Conservation (phyloP, 2,888 invertebrate genomes). For the Lypha dubia region DNA sequence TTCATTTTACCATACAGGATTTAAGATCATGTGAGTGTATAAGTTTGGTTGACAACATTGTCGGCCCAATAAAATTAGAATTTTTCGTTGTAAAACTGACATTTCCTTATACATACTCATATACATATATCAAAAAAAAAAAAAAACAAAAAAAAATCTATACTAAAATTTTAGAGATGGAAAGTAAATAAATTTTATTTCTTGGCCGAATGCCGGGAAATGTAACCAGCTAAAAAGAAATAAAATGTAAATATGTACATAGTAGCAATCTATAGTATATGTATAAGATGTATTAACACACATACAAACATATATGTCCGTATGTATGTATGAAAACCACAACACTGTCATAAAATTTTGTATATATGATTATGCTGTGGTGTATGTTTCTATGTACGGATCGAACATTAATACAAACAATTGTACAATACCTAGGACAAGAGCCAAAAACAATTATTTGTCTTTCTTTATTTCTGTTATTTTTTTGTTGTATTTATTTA, state of each 20-base stretch:
- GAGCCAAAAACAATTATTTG: constrained; percentile 51
- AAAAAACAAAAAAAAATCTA: constrained; percentile 42
- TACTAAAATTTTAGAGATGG: constrained; percentile 67
- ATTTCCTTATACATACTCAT: constrained; percentile 68
- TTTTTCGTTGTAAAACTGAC: constrained; percentile 45
- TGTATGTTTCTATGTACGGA: background rate
- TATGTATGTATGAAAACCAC: background rate
- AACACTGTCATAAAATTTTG: background rate
- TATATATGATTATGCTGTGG: no score
- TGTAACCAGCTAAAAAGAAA: constrained; percentile 56
- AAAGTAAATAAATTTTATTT: constrained; percentile 63
- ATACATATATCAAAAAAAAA: no score
- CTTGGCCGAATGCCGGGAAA: constrained; percentile 69
- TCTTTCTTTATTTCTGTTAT: constrained; percentile 4
- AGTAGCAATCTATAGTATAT: background rate
- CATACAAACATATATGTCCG: background rate
- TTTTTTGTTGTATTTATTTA: no score
- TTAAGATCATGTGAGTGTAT: constrained; percentile 26
- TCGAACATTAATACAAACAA: constrained; percentile 11
- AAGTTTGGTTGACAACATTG: constrained; percentile 49
- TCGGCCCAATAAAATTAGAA: constrained; percentile 46
- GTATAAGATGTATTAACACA: background rate
- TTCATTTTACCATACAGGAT: constrained; percentile 55
- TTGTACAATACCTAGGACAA: constrained; percentile 19
- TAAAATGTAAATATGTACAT: background rate